phyloP scores from a whole-genome alignment of 2,888 invertebrate genomes.

The Helicoverpa assulta region DNA sequence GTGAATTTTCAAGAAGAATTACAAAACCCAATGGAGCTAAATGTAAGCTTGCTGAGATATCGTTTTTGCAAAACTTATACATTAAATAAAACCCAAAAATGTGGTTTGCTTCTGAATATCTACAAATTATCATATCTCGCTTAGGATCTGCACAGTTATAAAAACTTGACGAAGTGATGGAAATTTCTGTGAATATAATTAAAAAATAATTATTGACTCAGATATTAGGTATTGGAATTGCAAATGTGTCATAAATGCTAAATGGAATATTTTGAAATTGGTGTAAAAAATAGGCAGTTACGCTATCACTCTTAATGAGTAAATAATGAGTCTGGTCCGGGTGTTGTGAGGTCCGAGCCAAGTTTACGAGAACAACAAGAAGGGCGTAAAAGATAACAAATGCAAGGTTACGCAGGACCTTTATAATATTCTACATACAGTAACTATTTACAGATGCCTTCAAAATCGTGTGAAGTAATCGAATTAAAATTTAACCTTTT shows the following conservation, averaged over 20 bases:
- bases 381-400: constrained; percentile 24
- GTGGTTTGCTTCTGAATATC: not conserved
- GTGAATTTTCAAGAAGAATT: constrained; percentile 31
- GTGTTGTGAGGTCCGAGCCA: not conserved
- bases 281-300: constrained; percentile 5
- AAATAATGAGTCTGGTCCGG: constrained; percentile 31
- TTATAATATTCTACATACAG: constrained; percentile 19
- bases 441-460: constrained; percentile 1
- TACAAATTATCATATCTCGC: not conserved
- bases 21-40: constrained; percentile 31
- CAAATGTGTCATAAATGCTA: constrained; percentile 18
- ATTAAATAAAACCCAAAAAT: not conserved
- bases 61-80: not conserved
- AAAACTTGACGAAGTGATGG: not conserved
- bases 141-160: not conserved
- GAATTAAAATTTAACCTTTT: constrained; percentile 36
- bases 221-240: constrained; percentile 3
- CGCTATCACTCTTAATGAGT: constrained; percentile 35
- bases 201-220: constrained; percentile 2
- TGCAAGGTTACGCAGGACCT: constrained; percentile 5
- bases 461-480: constrained; percentile 8
- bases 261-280: constrained; percentile 32
- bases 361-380: constrained; percentile 17
- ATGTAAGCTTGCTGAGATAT: constrained; percentile 39
- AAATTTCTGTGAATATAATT: constrained; percentile 13